Conservation (phyloP, 2,888 invertebrate species). For the Trissoscelio sp. region DNA sequence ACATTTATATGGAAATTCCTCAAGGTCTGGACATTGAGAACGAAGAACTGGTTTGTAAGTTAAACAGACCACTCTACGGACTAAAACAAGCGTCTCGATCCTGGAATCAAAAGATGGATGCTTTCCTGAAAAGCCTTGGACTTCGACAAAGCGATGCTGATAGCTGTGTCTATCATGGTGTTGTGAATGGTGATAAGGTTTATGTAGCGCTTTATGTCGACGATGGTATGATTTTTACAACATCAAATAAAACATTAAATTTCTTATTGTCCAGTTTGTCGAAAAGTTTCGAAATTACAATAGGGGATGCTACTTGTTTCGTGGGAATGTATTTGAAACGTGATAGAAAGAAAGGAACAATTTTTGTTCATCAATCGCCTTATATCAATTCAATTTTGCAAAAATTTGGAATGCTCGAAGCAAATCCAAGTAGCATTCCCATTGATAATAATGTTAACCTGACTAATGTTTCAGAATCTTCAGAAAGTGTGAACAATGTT, state of each 20-base stretch:
- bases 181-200: constrained; percentile 2
- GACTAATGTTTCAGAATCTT: neutral
- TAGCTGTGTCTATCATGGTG: constrained; percentile 62
- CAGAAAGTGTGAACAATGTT: constrained; percentile 9
- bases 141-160: constrained; percentile 71
- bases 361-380: constrained; percentile 13
- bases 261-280: constrained; percentile 7
- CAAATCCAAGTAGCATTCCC: constrained; percentile 59
- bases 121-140: constrained; percentile 44
- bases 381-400: constrained; percentile 58
- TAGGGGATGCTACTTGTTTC: constrained; percentile 54
- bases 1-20: constrained; percentile 55
- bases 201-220: constrained; percentile 35
- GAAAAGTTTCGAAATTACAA: constrained; percentile 18
- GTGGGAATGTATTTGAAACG: constrained; percentile 64
- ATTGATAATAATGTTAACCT: constrained; percentile 39
- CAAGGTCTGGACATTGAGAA: constrained; percentile 9
- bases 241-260: neutral
- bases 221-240: constrained; percentile 17
- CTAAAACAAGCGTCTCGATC: constrained; percentile 78
- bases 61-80: constrained; percentile 77
- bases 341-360: constrained; percentile 11
- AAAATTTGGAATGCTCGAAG: constrained; percentile 60
- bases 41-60: constrained; percentile 67
- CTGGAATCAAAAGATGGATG: constrained; percentile 74